These are phyloP conservation scores for Theristicus caerulescens DNA, from an alignment of 2,113 vertebrate genomes.

Conservation along the genomic window DNA sequence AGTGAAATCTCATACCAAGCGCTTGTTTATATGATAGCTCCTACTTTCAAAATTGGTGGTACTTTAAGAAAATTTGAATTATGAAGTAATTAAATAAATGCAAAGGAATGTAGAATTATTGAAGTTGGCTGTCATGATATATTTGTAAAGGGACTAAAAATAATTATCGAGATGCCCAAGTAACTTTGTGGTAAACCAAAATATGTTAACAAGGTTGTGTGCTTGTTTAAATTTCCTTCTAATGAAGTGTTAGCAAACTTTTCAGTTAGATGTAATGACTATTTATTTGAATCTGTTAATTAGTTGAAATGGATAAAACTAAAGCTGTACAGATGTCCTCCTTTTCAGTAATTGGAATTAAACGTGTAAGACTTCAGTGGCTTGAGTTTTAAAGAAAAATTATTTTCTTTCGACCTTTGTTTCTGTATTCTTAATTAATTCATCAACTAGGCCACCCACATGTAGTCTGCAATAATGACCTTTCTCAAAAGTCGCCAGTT, in stretches of 20 bases:
- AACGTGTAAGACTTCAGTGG: conserved; percentile 62
- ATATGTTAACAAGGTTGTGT: conserved; percentile 71
- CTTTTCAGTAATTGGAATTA: conserved; percentile 65
- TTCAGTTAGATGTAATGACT: conserved; percentile 65
- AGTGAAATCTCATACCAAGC: neutral
- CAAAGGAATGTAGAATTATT: conserved; percentile 48
- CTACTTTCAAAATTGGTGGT: neutral
- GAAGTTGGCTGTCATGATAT: conserved; percentile 51
- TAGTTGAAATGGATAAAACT: conserved; percentile 61
- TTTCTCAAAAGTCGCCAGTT: conserved; percentile 30
- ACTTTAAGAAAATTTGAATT: conserved; percentile 24
- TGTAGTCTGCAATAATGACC: conserved; percentile 58
- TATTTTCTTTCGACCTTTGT: conserved; percentile 71
- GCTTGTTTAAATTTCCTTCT: conserved; percentile 75
- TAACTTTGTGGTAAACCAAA: conserved; percentile 70
- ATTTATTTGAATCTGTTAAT: conserved; percentile 73
- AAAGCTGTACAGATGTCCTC: conserved; percentile 65
- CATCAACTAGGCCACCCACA: conserved; percentile 69
- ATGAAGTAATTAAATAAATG: conserved; percentile 28
- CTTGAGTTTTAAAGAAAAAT: conserved; percentile 74
- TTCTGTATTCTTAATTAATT: conserved; percentile 73
- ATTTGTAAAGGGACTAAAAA: conserved; percentile 64
- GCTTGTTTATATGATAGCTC: neutral
- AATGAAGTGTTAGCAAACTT: conserved; percentile 78
- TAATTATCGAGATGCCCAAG: conserved; percentile 47